Evolutionary conservation across 2,113 vertebrate species (phyloP), one percentile per base, ranked within the genome.

Genomic region (Sebastes fasciatus): DNA sequence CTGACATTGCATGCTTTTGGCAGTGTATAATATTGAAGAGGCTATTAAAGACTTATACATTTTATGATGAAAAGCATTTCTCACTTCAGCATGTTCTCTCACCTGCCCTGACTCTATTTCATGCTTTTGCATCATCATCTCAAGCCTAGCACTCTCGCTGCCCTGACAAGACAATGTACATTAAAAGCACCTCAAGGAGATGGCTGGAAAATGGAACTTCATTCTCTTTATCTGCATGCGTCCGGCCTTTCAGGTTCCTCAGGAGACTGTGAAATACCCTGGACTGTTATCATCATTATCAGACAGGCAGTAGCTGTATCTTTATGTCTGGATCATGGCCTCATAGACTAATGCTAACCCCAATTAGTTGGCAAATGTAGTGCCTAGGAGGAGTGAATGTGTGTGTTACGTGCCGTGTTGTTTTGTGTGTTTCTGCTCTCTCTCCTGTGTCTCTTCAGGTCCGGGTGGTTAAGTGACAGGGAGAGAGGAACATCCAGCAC

Each of bases 41-140:
- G 4, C 45, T 8, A 19, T 11, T 48, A 48, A 46, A 42, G 13
- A 23, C 3, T 48, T 34, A 34, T 34, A 34, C 49, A 16, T 51
- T 51, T 51, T 7, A 51, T 16, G 13, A 51, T 51, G 12, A 51
- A 51, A 60, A 48, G 4, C 1, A 21, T 43, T 42, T 73, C n/a
- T 60, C 21, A 19, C 13, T 60, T 72, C n/a, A 23, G 40, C 5
- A 46, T 60, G 17, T 58, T 75, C 46, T 80, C 76, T 64, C 43
- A 52, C 57, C 49, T 57, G 48, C 72, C 13, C 16, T n/a, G 23
- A 52, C n/a, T 62, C 40, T 19, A 57, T 77, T 79, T 86, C 63
- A 74, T 45, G 60, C 16, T 11, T 79, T 70, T 82, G 51, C 69
- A 69, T 74, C 57, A 78, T 69, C 62, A 52, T 70, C 10, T 51